Conservation (phyloP, 2,797 vertebrate genomes). For the Malacoraja senta region DNA sequence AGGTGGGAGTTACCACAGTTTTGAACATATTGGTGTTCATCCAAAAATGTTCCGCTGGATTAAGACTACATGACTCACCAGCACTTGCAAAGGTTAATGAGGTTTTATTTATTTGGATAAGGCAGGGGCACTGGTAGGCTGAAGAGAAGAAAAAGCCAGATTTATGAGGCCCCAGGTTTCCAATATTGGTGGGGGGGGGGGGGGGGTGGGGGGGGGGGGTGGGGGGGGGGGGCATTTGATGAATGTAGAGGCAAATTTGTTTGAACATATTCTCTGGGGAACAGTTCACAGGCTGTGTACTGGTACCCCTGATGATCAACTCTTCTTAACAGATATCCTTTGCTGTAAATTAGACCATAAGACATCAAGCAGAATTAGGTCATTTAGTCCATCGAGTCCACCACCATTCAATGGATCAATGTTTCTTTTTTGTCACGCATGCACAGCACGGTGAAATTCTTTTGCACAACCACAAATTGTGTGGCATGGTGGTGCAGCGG, state of each 20-base stretch:
- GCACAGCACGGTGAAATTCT: too few species aligned
- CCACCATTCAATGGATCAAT: too few species aligned
- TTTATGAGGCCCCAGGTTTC: background rate
- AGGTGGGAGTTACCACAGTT: constrained; percentile 16
- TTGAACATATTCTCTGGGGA: background rate
- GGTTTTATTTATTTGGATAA: background rate
- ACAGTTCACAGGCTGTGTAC: too few species aligned
- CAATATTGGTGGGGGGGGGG: too few species aligned
- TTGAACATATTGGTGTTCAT: background rate
- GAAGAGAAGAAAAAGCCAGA: background rate
- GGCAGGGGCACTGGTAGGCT: background rate
- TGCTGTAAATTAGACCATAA: too few species aligned
- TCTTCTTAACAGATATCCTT: background rate
- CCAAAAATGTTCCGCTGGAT: constrained; percentile 11
- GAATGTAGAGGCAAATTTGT: background rate
- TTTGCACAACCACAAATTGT: too few species aligned
- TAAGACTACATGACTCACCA: background rate
- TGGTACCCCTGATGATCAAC: background rate
- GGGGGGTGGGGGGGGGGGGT: too few species aligned
- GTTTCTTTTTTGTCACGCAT: too few species aligned
- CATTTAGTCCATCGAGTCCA: too few species aligned
- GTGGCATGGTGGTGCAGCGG: too few species aligned
- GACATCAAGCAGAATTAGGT: too few species aligned
- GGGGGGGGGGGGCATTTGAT: too few species aligned
- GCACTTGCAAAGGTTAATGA: background rate